Percentiles rank a stretch among this genome's conserved stretches.
Conservation (phyloP, 2,797 vertebrate species). For the Bovichtus diacanthus region DNA sequence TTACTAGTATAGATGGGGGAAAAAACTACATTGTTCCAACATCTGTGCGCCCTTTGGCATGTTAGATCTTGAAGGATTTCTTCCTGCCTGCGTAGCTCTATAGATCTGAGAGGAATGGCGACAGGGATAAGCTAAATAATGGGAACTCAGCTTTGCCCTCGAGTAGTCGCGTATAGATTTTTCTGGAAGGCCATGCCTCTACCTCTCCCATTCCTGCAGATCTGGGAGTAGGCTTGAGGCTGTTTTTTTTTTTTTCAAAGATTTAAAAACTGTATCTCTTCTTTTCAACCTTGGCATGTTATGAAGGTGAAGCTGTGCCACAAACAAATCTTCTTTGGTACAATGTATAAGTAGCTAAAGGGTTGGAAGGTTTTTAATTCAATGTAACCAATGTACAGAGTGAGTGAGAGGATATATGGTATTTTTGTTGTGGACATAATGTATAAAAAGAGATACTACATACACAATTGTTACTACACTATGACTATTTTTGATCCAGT, state of each 20-base stretch:
- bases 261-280: slow-evolving; percentile 41
- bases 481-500: slow-evolving; percentile 69
- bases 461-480: slow-evolving; percentile 45
- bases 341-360: slow-evolving; percentile 9
- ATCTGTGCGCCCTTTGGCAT: slow-evolving; percentile 19
- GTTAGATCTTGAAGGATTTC: slow-evolving; percentile 24
- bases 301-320: slow-evolving; percentile 30
- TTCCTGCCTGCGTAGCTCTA: slow-evolving; percentile 32
- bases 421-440: slow-evolving; percentile 64
- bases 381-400: slow-evolving; percentile 34
- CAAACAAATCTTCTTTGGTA: slow-evolving; percentile 23
- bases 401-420: slow-evolving; percentile 24
- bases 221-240: slow-evolving; percentile 52
- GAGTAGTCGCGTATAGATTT: slow-evolving; percentile 13
- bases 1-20: slow-evolving; percentile 3
- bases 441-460: slow-evolving; percentile 56
- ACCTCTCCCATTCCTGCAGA: slow-evolving; percentile 64
- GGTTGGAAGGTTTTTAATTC: slow-evolving; percentile 7
- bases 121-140: slow-evolving; percentile 40
- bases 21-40: slow-evolving; percentile 16
- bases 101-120: slow-evolving; percentile 42
- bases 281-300: slow-evolving; percentile 37
- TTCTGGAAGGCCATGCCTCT: slow-evolving; percentile 45
- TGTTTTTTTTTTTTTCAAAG: slow-evolving; percentile 47
- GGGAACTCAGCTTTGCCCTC: slow-evolving; percentile 34